Evolutionary conservation across 2,888 invertebrate species (phyloP), one percentile per base, ranked within the genome.

Genomic region (Thumatha senex): DNA sequence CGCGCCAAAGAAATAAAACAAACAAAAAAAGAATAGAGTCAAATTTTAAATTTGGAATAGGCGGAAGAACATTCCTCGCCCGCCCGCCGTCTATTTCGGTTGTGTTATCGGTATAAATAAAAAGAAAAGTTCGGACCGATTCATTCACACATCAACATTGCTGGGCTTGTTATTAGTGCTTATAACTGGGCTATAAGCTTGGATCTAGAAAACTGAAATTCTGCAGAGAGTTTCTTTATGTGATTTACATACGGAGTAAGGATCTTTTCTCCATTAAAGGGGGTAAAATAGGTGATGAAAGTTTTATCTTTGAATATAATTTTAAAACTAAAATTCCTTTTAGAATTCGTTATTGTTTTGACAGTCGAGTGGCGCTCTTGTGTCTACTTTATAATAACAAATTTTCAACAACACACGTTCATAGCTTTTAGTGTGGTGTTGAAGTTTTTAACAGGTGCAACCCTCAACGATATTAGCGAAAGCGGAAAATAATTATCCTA

Each of bases 51-150:
- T 76, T 73, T 78, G 77, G 84, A 82, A 80, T 76, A 63, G 69
- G 67, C 83, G 83, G 84, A 82, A 83, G 80, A 74, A 61, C 82
- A 84, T 83, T 81, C 84, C 79, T 40, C 51, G 57, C 57, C 51
- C 74, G 74, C 62, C 48, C 69, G 65, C 59, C 69, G 67, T 70
- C 78, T 82, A 82, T 78, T 78, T 79, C 73, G 68, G 79, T 73
- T 74, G 70, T 61, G 57, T 61, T 57, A 64, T 56, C 18, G 18
- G 5, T 24, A 24, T 24, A 24, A 24, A 24, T 24, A 24, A 24
- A 24, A 24, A 5, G 18, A 24, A 4, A 24, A 2, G 2, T 24
- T 24, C 18, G 2, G 18, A 24, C 18, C 18, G 18, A 24, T 24
- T 24, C 18, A 24, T 24, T 24, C 18, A 24, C 18, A 4, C 18